Evolutionary conservation across 2,113 vertebrate genomes (phyloP).

Genomic region (Arenaria interpres): DNA sequence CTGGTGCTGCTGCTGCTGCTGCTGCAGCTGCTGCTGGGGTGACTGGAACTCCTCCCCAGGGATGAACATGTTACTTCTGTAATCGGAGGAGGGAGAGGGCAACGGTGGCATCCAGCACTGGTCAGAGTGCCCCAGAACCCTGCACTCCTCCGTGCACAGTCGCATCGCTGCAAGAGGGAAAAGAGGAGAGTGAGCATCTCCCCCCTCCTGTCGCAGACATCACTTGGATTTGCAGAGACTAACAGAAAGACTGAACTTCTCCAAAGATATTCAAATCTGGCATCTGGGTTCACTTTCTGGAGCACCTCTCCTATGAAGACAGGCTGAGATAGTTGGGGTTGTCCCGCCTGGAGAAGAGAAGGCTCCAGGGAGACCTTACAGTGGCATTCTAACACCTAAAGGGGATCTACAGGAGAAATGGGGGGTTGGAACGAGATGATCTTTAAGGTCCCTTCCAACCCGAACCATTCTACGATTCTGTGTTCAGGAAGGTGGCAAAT

Average conservation of each 20-base stretch:
- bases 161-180: slow-evolving; percentile 83
- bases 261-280: not conserved
- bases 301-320: not conserved
- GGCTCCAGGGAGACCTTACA: not conserved
- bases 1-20: slow-evolving; percentile 46
- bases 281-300: not conserved
- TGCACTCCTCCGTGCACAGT: slow-evolving; percentile 94
- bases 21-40: slow-evolving; percentile 58
- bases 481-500: not conserved
- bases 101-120: slow-evolving; percentile 98
- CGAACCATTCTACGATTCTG: not conserved
- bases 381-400: not conserved
- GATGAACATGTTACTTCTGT: slow-evolving; percentile 95
- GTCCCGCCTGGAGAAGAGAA: not conserved
- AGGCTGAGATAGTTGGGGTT: not conserved
- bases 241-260: no score
- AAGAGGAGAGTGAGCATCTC: not conserved
- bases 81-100: slow-evolving; percentile 87
- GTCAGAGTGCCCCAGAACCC: slow-evolving; percentile 94
- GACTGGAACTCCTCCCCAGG: slow-evolving; percentile 88
- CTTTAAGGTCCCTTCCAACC: no score
- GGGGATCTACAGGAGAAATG: not conserved
- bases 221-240: accelerated
- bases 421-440: not conserved
- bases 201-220: not conserved